Base-by-base conservation (phyloP, 1,140 invertebrate genomes). In the Lasaia peninsularis region DNA sequence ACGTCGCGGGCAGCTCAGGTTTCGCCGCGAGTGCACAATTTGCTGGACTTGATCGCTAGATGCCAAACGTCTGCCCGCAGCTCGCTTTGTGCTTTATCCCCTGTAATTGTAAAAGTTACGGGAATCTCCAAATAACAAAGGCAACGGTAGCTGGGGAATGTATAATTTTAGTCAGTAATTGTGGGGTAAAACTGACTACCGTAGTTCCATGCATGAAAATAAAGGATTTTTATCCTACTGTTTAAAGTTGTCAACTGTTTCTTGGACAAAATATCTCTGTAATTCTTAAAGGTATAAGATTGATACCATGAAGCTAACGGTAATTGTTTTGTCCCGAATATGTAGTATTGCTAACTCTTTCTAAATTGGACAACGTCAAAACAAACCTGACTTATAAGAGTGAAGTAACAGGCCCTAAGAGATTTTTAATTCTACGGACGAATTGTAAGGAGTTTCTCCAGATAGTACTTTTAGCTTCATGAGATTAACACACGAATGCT, bases 61-160 rank as follows among this genome's bases (percentile, higher is more conserved):
- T 69, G 70, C 67, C 64, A 56, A 63, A 63, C 60, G 58, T 52
- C 56, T 58, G 75, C 71, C 78, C 63, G 65, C 74, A 75, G 72
- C 74, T 55, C 60, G 71, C 78, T 80, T 81, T 82, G 78, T 82
- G 73, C 74, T 81, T 75, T 80, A 86, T 82, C 73, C 74, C 56
- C 69, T 62, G 75, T 85, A 86, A 88, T 86, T 86, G 81, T 75
- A 52, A 67, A 56, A 63, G 60, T 70, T 65, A 58, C 64, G 63
- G 65, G 62, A 63, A 67, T 66, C 62, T 57, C 71, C 65, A 60
- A 63, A 63, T 50, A 37, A 60, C 74, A 71, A 74, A 71, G 72
- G 75, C 72, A 58, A 72, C 69, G 75, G 67, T 78, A 71, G 78
- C 71, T 62, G 70, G 75, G 78, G 80, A 87, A 85, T 87, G 78